Evolutionary conservation across 2,888 invertebrate genomes (phyloP).

Genomic region (Cheilosia soror): DNA sequence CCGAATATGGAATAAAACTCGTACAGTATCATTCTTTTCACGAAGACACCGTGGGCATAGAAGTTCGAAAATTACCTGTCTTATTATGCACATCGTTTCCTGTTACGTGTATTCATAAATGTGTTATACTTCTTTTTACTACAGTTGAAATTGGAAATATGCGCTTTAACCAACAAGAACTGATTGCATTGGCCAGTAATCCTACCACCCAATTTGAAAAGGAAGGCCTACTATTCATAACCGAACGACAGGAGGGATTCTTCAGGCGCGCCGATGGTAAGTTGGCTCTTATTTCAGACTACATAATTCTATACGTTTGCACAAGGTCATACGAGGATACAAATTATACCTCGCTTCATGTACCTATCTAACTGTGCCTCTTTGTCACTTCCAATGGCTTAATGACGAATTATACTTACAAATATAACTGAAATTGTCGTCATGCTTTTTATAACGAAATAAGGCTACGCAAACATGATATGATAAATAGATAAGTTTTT

Average conservation of each 20-base stretch:
- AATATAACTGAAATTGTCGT: too few species aligned
- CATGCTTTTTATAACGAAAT: too few species aligned
- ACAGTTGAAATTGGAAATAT: constrained; percentile 84
- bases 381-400: too few species aligned
- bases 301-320: not conserved
- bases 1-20: constrained; percentile 16
- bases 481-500: too few species aligned
- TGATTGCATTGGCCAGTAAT: constrained; percentile 93
- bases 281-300: constrained; percentile 28
- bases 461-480: too few species aligned
- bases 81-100: not conserved
- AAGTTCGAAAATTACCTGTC: constrained; percentile 17
- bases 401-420: too few species aligned
- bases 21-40: constrained; percentile 3
- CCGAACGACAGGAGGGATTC: constrained; percentile 95
- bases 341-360: not conserved
- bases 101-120: not conserved
- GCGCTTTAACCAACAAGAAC: constrained; percentile 96
- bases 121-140: constrained; percentile 20
- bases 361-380: too few species aligned
- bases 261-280: constrained; percentile 96
- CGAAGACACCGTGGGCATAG: constrained; percentile 35
- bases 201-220: constrained; percentile 95
- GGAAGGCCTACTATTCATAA: constrained; percentile 93
- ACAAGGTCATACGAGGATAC: constrained; percentile 11